Conservation (phyloP, 2,888 invertebrate species). For the Heliconius hortense region DNA sequence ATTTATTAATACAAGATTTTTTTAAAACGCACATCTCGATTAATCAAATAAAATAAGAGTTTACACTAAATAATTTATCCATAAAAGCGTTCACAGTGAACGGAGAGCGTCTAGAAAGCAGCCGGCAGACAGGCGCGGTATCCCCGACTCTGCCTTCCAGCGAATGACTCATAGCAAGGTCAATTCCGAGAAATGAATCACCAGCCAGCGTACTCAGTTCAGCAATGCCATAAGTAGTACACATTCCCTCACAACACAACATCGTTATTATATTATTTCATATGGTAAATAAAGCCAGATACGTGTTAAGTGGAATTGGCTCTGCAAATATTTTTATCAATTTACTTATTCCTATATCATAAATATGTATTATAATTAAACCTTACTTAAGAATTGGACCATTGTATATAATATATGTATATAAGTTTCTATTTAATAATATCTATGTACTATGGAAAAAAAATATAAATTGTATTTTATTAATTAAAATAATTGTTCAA, state of each 20-base stretch:
- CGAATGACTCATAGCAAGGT: slow-evolving; percentile 83
- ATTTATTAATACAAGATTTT: slow-evolving; percentile 56
- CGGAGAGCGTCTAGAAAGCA: slow-evolving; percentile 74
- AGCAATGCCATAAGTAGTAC: slow-evolving; percentile 74
- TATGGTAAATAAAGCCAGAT: slow-evolving; percentile 51
- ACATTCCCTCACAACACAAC: slow-evolving; percentile 68
- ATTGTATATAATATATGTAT: neutral
- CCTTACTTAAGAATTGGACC: neutral
- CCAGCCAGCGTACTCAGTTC: slow-evolving; percentile 77
- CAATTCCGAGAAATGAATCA: slow-evolving; percentile 83
- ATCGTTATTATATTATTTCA: slow-evolving; percentile 49
- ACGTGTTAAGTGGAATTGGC: slow-evolving; percentile 14
- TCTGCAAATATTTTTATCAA: slow-evolving; percentile 12
- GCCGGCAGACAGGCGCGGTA: slow-evolving; percentile 82
- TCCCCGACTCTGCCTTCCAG: slow-evolving; percentile 82
- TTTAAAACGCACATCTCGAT: slow-evolving; percentile 61
- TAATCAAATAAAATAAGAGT: slow-evolving; percentile 49
- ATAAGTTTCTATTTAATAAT: neutral
- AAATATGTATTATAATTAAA: neutral
- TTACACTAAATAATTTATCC: slow-evolving; percentile 54
- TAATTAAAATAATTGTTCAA: no score
- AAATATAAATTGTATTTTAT: no score
- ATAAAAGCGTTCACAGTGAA: slow-evolving; percentile 60
- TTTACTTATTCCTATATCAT: slow-evolving; percentile 5
- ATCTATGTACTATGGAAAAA: neutral